Evolutionary conservation across 2,113 vertebrate genomes (phyloP).

Genomic region (Sander lucioperca): DNA sequence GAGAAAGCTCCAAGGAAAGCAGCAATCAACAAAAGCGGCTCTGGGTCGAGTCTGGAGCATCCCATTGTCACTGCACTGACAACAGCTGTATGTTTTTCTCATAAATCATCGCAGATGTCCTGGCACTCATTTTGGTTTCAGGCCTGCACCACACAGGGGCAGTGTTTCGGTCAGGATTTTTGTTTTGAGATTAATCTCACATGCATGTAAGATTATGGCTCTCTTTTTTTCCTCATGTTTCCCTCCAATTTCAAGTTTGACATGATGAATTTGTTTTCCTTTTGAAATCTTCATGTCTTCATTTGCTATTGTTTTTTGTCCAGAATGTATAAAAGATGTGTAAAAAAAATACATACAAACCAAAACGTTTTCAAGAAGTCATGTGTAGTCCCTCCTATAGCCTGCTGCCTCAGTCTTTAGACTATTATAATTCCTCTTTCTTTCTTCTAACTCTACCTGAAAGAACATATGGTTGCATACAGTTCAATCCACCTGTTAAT

Average conservation of each 20-base stretch:
- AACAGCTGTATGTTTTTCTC: conserved; percentile 16
- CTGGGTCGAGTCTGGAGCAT: conserved; percentile 31
- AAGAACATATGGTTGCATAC: too few species aligned
- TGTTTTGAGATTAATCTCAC: conserved; percentile 15
- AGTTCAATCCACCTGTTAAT: not conserved
- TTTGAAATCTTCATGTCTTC: not conserved
- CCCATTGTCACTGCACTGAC: conserved; percentile 28
- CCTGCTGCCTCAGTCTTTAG: not conserved
- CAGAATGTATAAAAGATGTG: not conserved
- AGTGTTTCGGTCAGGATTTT: not conserved
- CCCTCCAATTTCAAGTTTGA: not conserved
- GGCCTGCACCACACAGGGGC: not conserved
- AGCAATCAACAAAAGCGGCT: conserved; percentile 61
- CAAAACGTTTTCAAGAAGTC: too few species aligned
- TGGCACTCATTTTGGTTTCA: not conserved
- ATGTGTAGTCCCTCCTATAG: not conserved
- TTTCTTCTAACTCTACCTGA: not conserved
- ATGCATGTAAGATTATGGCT: not conserved
- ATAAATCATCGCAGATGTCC: conserved; percentile 27
- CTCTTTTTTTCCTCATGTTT: not conserved
- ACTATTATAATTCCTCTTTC: not conserved
- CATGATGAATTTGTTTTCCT: not conserved
- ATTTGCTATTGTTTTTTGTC: not conserved
- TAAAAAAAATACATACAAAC: not conserved
- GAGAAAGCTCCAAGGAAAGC: conserved; percentile 56